A percentile compares a stretch with the other conserved stretches of the same genome.
Conservation (phyloP, 2,113 vertebrate genomes). For the Heterochromis multidens region DNA sequence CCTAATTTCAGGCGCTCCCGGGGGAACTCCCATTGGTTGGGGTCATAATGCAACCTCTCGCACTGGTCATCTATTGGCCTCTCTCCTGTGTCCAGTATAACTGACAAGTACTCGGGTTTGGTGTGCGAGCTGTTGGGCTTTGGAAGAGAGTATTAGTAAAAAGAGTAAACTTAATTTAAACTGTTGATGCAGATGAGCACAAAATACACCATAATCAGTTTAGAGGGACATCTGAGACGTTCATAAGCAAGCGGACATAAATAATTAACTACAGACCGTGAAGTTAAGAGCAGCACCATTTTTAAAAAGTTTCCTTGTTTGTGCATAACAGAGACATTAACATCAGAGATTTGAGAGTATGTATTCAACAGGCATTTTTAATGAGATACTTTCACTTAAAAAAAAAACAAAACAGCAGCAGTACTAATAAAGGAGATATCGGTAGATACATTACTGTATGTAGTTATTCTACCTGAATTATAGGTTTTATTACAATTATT, state of each 20-base stretch:
- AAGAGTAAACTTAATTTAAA: neutral
- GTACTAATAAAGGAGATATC: too few relatives aligned
- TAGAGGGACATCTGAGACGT: neutral
- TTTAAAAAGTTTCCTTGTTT: neutral
- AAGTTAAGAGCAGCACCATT: neutral
- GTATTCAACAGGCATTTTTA: neutral
- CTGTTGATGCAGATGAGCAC: neutral
- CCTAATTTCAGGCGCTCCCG: slow-evolving; percentile 90
- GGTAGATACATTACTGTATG: neutral
- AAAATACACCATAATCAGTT: neutral
- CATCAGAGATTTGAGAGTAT: neutral
- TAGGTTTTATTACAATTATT: neutral
- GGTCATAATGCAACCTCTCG: slow-evolving; percentile 87
- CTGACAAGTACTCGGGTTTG: slow-evolving; percentile 88
- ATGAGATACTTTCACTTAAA: neutral
- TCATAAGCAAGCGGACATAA: neutral
- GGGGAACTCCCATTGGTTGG: slow-evolving; percentile 93
- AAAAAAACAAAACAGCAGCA: too few relatives aligned
- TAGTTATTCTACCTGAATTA: neutral
- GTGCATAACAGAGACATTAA: neutral
- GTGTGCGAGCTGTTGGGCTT: slow-evolving; percentile 76
- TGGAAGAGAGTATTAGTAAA: slow-evolving; percentile 23
- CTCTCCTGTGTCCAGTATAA: slow-evolving; percentile 87
- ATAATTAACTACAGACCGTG: neutral
- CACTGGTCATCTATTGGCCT: slow-evolving; percentile 85